phyloP scores from a whole-genome alignment of 2,888 invertebrate species.

The Tuberolachnus salignus region DNA sequence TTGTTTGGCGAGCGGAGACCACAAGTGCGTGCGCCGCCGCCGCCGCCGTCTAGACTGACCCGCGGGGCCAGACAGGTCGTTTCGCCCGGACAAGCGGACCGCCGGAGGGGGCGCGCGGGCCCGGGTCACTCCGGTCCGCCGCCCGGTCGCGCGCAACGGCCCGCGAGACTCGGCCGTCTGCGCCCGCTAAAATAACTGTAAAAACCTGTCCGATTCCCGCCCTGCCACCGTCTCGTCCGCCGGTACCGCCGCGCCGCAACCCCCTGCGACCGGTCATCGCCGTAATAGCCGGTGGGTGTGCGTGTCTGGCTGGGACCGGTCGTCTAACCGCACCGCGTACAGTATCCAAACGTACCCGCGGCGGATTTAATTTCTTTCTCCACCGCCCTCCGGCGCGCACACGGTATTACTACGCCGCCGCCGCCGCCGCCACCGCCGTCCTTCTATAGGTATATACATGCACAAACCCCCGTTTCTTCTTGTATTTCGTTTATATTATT shows the following conservation, averaged over 20 bases:
- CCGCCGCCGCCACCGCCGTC: neutral
- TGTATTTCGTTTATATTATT: constrained; percentile 35
- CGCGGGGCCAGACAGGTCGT: constrained; percentile 51
- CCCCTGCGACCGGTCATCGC: constrained; percentile 41
- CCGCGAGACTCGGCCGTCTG: neutral
- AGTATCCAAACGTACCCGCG: neutral
- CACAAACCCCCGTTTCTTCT: constrained; percentile 1
- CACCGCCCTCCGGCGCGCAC: neutral
- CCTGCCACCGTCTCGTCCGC: constrained; percentile 29
- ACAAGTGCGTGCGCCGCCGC: constrained; percentile 47
- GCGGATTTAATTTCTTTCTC: constrained; percentile 38
- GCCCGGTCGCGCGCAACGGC: neutral
- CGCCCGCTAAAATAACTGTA: constrained; percentile 33
- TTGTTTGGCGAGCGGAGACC: constrained; percentile 47
- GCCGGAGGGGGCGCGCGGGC: constrained; percentile 4
- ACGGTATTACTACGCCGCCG: neutral
- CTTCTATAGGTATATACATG: neutral
- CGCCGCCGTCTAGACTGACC: constrained; percentile 50
- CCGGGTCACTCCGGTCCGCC: constrained; percentile 10
- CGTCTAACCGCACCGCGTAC: neutral
- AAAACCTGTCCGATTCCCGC: constrained; percentile 42
- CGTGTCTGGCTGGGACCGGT: neutral
- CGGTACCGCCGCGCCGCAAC: neutral
- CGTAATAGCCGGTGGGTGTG: constrained; percentile 3
- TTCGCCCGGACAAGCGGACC: constrained; percentile 17